Evolutionary conservation across 2,113 vertebrate species (phyloP).

Genomic region (Pteropus alecto): DNA sequence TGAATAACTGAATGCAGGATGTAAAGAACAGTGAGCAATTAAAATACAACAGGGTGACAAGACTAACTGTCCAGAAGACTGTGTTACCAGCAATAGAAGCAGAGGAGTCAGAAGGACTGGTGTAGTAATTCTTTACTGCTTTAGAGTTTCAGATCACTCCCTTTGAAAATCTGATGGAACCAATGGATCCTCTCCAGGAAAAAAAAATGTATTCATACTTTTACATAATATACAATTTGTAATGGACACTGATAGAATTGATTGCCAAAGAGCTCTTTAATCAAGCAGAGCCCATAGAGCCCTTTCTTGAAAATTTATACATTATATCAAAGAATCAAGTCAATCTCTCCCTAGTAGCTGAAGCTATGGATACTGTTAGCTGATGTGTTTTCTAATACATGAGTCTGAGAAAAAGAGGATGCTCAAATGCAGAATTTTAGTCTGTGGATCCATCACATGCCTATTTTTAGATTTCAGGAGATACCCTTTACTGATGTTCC

Average conservation of each 20-base stretch:
- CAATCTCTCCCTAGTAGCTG: neutral
- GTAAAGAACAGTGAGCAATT: neutral
- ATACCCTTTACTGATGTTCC: neutral
- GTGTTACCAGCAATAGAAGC: neutral
- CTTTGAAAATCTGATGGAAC: conserved; percentile 37
- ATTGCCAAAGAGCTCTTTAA: neutral
- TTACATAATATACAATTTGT: neutral
- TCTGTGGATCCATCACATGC: neutral
- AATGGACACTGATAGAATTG: neutral
- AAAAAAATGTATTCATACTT: neutral
- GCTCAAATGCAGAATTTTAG: neutral
- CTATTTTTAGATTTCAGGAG: neutral
- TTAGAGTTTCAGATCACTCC: conserved; percentile 27
- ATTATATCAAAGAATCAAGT: conserved; percentile 24
- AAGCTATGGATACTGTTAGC: neutral
- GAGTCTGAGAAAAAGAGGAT: neutral
- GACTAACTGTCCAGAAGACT: neutral
- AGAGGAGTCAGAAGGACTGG: neutral
- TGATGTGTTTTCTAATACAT: neutral
- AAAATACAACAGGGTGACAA: neutral
- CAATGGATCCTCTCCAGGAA: neutral
- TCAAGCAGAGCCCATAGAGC: neutral
- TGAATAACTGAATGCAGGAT: neutral
- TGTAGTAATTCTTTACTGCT: neutral
- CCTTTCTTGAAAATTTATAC: conserved; percentile 3